Evolutionary conservation across 2,888 invertebrate species (phyloP).

Genomic region (Zelleria hepariella): DNA sequence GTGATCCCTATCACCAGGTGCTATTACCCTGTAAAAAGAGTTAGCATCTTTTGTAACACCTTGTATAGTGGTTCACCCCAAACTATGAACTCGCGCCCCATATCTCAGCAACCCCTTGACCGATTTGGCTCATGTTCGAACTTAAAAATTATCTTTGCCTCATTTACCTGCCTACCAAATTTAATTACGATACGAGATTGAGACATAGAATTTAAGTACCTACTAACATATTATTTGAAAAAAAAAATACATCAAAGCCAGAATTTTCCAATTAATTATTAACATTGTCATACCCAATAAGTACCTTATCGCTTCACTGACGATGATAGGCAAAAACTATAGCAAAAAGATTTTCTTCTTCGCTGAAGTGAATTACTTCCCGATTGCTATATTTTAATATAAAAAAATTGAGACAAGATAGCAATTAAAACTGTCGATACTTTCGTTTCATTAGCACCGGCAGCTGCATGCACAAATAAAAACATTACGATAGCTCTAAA

Average conservation of each 20-base stretch:
- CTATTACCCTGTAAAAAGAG: too few species aligned
- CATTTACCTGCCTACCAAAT: too few species aligned
- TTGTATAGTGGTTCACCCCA: too few species aligned
- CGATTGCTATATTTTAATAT: constrained; percentile 54
- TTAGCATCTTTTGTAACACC: too few species aligned
- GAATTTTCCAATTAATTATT: not conserved
- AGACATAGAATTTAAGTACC: too few species aligned
- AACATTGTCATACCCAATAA: constrained; percentile 20
- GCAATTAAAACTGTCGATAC: constrained; percentile 57
- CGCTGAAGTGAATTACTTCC: constrained; percentile 63
- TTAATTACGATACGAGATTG: too few species aligned
- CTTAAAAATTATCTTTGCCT: too few species aligned
- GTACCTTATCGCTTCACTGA: constrained; percentile 24
- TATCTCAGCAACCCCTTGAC: too few species aligned
- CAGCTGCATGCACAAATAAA: constrained; percentile 36
- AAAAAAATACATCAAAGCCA: not conserved
- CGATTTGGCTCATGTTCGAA: too few species aligned
- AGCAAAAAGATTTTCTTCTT: constrained; percentile 62
- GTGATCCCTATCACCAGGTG: too few species aligned
- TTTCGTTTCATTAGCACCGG: constrained; percentile 49
- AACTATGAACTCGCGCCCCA: too few species aligned
- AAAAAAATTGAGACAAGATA: constrained; percentile 43
- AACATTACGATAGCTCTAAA: constrained; percentile 34
- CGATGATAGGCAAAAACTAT: constrained; percentile 34
- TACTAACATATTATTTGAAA: not conserved